Conservation (phyloP, 2,888 invertebrate species). For the Lasioglossum lativentre region DNA sequence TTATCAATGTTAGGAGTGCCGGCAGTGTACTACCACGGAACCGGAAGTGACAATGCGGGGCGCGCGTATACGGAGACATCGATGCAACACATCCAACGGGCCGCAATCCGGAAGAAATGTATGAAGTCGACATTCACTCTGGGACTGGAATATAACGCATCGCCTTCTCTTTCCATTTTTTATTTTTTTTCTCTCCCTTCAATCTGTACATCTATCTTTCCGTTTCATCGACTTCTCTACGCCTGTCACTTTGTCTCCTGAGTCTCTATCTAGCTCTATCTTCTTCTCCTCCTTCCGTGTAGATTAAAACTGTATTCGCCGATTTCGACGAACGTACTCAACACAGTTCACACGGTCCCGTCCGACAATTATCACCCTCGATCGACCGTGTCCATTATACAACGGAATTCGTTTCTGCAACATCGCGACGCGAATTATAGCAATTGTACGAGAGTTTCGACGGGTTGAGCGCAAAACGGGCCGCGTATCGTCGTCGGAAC, state of each 20-base stretch:
- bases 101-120: conserved; percentile 82
- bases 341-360: neutral
- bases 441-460: conserved; percentile 41
- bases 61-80: conserved; percentile 80
- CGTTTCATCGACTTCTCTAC: conserved; percentile 9
- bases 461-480: conserved; percentile 52
- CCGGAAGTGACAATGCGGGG: conserved; percentile 79
- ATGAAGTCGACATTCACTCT: conserved; percentile 80
- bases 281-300: neutral
- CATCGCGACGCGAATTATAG: conserved; percentile 27
- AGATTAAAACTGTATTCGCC: neutral
- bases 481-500: conserved; percentile 27
- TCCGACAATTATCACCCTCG: conserved; percentile 5
- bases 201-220: conserved; percentile 5
- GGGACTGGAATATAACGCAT: conserved; percentile 63
- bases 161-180: conserved; percentile 41
- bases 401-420: conserved; percentile 72
- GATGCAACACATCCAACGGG: conserved; percentile 81
- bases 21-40: conserved; percentile 81
- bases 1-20: conserved; percentile 81
- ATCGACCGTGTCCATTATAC: conserved; percentile 40
- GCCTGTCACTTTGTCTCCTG: neutral
- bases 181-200: conserved; percentile 1
- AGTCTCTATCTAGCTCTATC: neutral
- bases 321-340: neutral